Evolutionary conservation across 1,140 invertebrate species (phyloP).

Genomic region (Lepidurus packardi): DNA sequence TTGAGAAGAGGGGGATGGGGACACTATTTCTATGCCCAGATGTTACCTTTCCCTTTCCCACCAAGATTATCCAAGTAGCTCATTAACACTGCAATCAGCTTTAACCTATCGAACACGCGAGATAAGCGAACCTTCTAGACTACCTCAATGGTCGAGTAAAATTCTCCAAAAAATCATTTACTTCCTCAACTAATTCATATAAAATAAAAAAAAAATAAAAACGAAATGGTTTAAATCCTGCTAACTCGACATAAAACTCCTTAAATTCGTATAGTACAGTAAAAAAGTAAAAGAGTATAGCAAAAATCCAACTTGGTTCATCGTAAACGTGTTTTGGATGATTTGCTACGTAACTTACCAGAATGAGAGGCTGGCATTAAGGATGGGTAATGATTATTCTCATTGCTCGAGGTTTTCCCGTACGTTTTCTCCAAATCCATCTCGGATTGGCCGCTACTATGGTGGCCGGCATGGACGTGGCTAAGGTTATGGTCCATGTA

Average conservation of each 20-base stretch:
- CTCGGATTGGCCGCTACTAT: not conserved
- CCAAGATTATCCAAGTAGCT: not conserved
- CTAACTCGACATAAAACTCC: not conserved
- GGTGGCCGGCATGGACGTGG: not conserved
- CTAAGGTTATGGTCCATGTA: not conserved
- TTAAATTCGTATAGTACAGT: no score
- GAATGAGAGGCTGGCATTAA: slow-evolving; percentile 29
- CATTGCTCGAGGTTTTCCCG: not conserved
- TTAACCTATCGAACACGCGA: no score
- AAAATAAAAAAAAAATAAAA: no score
- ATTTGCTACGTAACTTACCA: slow-evolving; percentile 29
- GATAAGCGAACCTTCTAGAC: no score
- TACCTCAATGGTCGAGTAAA: no score
- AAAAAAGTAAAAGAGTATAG: no score
- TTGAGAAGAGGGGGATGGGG: not conserved
- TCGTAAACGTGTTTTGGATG: not conserved
- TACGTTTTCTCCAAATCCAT: slow-evolving; percentile 12
- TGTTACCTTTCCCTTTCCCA: slow-evolving; percentile 8
- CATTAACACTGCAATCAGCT: slow-evolving; percentile 19
- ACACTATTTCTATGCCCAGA: not conserved
- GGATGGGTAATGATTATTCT: not conserved
- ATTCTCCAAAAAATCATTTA: no score
- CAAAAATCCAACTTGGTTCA: not conserved
- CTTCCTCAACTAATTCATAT: no score
- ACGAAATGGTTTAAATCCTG: no score